Conservation (phyloP, 2,113 vertebrate genomes). For the Corvus hawaiiensis region DNA sequence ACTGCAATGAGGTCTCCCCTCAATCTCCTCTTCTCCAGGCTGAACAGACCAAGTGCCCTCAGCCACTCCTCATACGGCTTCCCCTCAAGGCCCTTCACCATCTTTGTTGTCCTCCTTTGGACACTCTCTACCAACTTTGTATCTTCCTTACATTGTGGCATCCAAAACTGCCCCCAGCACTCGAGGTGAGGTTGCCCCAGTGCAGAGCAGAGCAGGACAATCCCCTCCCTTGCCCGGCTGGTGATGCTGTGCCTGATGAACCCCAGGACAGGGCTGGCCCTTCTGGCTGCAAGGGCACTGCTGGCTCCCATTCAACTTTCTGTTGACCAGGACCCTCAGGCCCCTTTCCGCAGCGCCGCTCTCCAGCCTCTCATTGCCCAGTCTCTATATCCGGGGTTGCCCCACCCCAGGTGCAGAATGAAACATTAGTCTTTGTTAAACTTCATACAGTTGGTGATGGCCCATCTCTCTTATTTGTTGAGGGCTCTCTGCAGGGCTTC, state of each 20-base stretch:
- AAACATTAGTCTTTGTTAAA: neutral
- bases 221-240: neutral
- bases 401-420: neutral
- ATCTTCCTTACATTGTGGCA: rapidly evolving
- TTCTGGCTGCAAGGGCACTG: neutral
- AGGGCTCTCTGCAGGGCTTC: neutral
- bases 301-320: neutral
- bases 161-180: neutral
- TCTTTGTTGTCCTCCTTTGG: neutral
- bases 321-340: neutral
- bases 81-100: neutral
- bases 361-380: neutral
- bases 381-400: rapidly evolving
- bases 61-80: rapidly evolving
- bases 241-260: rapidly evolving
- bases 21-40: neutral
- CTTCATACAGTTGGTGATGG: neutral
- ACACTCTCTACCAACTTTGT: rapidly evolving
- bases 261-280: rapidly evolving
- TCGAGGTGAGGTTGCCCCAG: rapidly evolving
- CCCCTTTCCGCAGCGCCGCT: neutral
- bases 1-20: neutral
- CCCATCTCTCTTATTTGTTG: neutral
- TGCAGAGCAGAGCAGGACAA: rapidly evolving
- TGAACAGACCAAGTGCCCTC: neutral